Base-by-base conservation (phyloP, 1,140 invertebrate species). In the Ylistrum balloti region DNA sequence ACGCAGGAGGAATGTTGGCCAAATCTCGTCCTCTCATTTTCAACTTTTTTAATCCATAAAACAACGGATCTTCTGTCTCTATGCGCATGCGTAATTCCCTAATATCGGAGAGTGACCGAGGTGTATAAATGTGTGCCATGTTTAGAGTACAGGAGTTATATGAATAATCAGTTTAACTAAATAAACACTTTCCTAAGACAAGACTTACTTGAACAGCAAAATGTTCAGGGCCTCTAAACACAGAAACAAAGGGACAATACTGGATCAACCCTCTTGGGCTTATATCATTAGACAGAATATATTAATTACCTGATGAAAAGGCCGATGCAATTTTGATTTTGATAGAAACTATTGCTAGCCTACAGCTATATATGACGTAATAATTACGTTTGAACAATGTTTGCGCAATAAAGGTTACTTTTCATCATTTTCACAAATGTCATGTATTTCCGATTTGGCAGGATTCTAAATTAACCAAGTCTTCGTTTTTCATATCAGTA, bases 11-110 rank as follows among this genome's bases (percentile, higher is more conserved):
- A 13, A 96, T 56, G 20, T 94, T 86, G 2, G 88, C 33, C 3
- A 96, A 91, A 91, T 96, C 95, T 33, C 93, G 93, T 34, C 95
- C 95, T 5, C 94, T 89, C 3, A 96, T 88, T 91, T 96, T 96
- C 33, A 96, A 92, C 90, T 96, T 96, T 91, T 96, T 96, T 89
- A 95, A 89, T 0, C 95, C 95, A 85, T 91, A 93, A 91, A 93
- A 96, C 38, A 93, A 38, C 0, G 95, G 95, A 87, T 96, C 96
- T 33, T 95, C 94, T 9, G 93, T 94, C 28, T 96, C 95, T 38
- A 96, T 94, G 10, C 94, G 90, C 88, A 95, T 45, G 32, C 94
- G 91, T 34, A 95, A 92, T 11, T 86, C 45, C 33, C 38, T 89
- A 17, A 87, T 35, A 86, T 91, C 90, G n/a, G 33, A 74, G 13